Percentiles rank a stretch among this genome's conserved stretches.
These are phyloP conservation scores for Chymomyza amoena DNA, from an alignment of 2,888 invertebrate species.

Conservation along the genomic window DNA sequence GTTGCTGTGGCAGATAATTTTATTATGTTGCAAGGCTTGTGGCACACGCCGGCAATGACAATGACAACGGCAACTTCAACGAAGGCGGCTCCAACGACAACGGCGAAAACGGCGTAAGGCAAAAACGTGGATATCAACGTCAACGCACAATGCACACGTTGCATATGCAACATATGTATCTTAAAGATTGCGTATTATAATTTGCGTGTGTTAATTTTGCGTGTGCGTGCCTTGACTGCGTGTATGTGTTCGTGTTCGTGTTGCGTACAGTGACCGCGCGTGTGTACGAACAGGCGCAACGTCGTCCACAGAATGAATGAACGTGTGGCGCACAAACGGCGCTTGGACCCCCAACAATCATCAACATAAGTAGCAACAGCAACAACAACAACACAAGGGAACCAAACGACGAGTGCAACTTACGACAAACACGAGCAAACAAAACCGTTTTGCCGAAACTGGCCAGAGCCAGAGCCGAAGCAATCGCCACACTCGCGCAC, in stretches of 20 bases:
- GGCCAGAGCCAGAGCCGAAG: conserved; percentile 56
- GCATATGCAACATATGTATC: conserved; percentile 14
- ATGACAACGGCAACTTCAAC: neutral
- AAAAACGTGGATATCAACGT: neutral
- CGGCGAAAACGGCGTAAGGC: no score
- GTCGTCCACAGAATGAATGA: conserved; percentile 77
- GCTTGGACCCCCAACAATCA: conserved; percentile 74
- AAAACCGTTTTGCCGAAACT: conserved; percentile 45
- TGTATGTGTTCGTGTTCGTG: conserved; percentile 26
- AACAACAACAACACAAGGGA: conserved; percentile 42
- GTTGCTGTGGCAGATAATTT: conserved; percentile 20
- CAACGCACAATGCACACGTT: conserved; percentile 55
- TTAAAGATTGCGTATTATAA: neutral
- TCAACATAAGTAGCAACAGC: conserved; percentile 64
- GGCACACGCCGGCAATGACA: conserved; percentile 60
- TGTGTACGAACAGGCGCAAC: conserved; percentile 76
- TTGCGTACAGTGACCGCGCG: conserved; percentile 53
- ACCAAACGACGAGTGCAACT: conserved; percentile 47
- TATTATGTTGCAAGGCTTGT: conserved; percentile 25
- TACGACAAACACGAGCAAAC: conserved; percentile 70
- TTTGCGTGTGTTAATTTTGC: conserved; percentile 1
- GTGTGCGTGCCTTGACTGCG: neutral
- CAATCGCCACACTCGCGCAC: conserved; percentile 20
- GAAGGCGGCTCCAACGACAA: no score
- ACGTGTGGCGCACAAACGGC: conserved; percentile 73